Base-by-base conservation (phyloP, 2,797 vertebrate species). In the Mormyrus proboscirostris region DNA sequence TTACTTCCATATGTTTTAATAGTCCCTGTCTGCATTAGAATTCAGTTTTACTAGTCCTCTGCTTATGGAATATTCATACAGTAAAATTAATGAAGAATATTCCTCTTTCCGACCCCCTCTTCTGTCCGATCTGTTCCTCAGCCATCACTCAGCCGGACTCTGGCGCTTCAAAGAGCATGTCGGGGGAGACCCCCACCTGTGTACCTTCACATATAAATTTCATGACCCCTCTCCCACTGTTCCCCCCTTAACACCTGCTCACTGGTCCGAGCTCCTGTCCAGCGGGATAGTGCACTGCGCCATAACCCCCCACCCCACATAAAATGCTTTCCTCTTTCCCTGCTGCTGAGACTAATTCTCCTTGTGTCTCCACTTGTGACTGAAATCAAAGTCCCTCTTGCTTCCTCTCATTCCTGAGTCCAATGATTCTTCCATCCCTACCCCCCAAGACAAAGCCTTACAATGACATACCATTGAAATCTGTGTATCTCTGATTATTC, bases 21-120 rank as follows among this genome's bases (percentile, higher is more conserved):
- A 79, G n/a, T 79, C 73, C 38, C 12, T 38, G n/a, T 79, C 73
- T 79, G 38, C 73, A 47, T 79, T 79, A 41, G 6, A 47, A 79
- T 79, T 79, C 73, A 79, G 73, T 79, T 79, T 8, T 19, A 79
- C 73, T 79, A n/a, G 5, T 41, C 38, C 16, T 76, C 73, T 19
- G 38, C 73, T 73, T 79, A 79, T 79, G 73, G 65, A 79, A 79
- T 79, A 79, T 79, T 79, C 33, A 79, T 79, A n/a, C 33, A 79
- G 73, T 44, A 76, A 44, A 41, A 79, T 79, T 44, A 47, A 44
- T 16, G 25, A 79, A 44, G 29, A 33, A 14, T 38, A 44, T 44
- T 79, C 7, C 41, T 44, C 38, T 41, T 44, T 44, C 73, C 1
- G 73, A 69, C 10, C 10, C 33, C 73, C 22, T 19, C 33, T n/a